Evolutionary conservation across 2,113 vertebrate species (phyloP), one percentile per base, ranked within the genome.

Genomic region (Paracanthobrama guichenoti): DNA sequence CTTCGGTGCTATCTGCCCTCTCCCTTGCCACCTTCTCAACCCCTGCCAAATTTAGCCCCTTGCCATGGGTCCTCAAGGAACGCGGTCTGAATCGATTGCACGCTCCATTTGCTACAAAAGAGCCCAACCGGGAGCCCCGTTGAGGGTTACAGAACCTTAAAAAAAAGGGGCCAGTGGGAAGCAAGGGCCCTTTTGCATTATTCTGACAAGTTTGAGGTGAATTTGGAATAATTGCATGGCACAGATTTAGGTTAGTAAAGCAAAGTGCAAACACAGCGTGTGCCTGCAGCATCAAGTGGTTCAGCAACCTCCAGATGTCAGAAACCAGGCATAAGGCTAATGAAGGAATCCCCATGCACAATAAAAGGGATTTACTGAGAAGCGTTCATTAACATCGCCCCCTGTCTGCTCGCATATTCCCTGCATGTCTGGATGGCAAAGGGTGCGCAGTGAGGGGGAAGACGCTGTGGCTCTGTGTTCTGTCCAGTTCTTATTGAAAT

Each of bases 21-120:
- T 75, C 24, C 31, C 31, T 8, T 0, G 26, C 60, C 80, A 76
- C 16, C 31, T 6, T 50, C 3, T 57, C 4, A 22, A 39, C 39
- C 39, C 87, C 88, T 74, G 66, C 84, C 84, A 85, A 48, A 2
- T 74, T 60, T 75, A 53, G 59, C 66, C 57, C 57, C 35, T 31
- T 84, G 35, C 39, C 39, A 4, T 8, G 57, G 82, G 67, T 89
- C 86, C 89, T 92, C 87, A 84, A 82, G 28, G 82, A 89, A 86
- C 20, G 0, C 13, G 46, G 82, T 92, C 90, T 4, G 28, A 89
- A 91, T 64, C 1, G 4, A 91, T 92, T 91, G 86, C 86, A 91
- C 76, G 92, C 90, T 92, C 86, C 60, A 20, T 82, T 92, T 89
- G 84, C 71, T 91, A 90, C 79, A 86, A 92, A 89, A 90, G 88